These are phyloP conservation scores for Bos javanicus DNA, from an alignment of 2,113 vertebrate species.

Conservation along the genomic window DNA sequence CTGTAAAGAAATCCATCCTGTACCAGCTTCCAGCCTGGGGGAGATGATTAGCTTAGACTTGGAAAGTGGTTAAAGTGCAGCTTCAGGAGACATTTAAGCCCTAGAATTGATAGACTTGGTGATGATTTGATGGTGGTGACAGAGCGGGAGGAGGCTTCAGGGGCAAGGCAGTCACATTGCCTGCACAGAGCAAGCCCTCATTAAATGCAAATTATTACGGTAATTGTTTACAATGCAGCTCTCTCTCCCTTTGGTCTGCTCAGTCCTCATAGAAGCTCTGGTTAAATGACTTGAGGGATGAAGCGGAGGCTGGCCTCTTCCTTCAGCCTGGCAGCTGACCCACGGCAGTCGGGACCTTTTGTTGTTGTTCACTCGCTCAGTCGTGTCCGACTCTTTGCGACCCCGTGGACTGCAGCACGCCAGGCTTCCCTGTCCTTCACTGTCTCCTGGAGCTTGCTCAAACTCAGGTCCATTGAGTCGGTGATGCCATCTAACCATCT, in stretches of 20 bases:
- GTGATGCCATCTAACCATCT: not conserved
- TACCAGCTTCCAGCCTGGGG: rapidly evolving
- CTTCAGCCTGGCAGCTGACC: not conserved
- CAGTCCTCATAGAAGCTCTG: not conserved
- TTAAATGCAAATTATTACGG: not conserved
- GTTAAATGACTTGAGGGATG: not conserved
- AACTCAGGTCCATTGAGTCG: not conserved
- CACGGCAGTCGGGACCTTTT: not conserved
- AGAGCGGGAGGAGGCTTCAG: not conserved
- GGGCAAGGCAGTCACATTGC: rapidly evolving
- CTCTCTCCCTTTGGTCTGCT: not conserved
- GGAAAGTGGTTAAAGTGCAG: too few species aligned
- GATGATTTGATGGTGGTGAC: not conserved
- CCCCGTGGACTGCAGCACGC: not conserved
- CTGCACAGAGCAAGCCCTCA: not conserved
- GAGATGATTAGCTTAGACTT: not conserved
- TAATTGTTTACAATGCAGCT: not conserved
- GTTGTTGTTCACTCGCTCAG: too few species aligned
- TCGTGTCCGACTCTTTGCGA: too few species aligned
- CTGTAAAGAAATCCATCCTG: too few species aligned
- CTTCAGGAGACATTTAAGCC: not conserved
- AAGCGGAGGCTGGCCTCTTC: not conserved
- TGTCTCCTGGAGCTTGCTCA: not conserved
- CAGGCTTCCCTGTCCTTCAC: not conserved
- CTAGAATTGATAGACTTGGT: not conserved